Evolutionary conservation across 2,113 vertebrate genomes (phyloP).

Genomic region (Burhinus bistriatus): DNA sequence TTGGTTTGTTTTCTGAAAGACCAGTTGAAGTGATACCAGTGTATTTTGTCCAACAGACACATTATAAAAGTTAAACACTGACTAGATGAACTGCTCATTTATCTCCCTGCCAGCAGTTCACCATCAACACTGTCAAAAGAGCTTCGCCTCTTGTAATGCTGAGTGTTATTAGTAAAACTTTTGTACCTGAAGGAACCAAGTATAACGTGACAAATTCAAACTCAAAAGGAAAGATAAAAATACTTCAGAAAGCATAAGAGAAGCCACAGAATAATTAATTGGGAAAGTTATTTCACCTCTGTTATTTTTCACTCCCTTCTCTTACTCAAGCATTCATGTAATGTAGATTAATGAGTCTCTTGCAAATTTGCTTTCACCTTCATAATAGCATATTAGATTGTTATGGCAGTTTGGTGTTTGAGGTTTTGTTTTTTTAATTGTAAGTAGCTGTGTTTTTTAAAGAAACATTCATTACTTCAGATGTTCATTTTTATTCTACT

Average conservation of each 20-base stretch:
- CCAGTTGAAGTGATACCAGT: neutral
- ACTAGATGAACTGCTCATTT: neutral
- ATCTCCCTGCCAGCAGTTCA: neutral
- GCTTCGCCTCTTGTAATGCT: neutral
- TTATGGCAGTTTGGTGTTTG: neutral
- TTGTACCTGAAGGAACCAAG: neutral
- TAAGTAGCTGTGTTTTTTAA: neutral
- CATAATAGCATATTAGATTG: neutral
- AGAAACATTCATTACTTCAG: neutral
- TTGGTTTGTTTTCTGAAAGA: neutral
- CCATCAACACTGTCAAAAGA: neutral
- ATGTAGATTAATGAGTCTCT: neutral
- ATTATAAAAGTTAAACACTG: neutral
- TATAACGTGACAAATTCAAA: neutral
- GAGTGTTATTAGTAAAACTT: neutral
- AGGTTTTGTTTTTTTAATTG: neutral
- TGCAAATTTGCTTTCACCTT: neutral
- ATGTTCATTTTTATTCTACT: neutral
- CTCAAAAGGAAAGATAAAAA: neutral
- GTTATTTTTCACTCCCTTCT: neutral
- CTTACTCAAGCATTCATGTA: neutral
- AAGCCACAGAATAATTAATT: neutral
- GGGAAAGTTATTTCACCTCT: neutral
- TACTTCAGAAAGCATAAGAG: neutral
- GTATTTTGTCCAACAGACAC: neutral